phyloP scores from a whole-genome alignment of 2,797 vertebrate genomes.

The Mareca penelope region DNA sequence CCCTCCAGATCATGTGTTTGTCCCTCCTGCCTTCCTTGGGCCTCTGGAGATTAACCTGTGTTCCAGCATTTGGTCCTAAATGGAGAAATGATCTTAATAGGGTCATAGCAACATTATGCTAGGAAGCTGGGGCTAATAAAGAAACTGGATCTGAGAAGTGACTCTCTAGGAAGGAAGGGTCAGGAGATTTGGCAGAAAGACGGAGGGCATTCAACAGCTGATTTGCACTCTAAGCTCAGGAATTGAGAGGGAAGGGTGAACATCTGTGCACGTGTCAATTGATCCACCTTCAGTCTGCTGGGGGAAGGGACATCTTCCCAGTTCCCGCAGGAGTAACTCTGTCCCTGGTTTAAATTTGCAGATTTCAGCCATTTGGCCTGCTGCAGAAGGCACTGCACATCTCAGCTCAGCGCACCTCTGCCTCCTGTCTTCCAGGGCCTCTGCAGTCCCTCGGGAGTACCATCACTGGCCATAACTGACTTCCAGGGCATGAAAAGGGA shows the following conservation, averaged over 20 bases:
- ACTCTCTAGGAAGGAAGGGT: not conserved
- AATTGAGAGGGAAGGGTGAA: not conserved
- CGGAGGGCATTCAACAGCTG: not conserved
- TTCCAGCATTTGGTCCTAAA: not conserved
- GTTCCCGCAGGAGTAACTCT: not conserved
- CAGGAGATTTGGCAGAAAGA: not conserved
- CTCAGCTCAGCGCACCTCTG: not conserved
- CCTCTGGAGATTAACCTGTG: not conserved
- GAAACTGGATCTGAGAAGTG: not conserved
- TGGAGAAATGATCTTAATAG: not conserved
- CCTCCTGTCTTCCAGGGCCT: not conserved
- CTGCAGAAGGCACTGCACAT: not conserved
- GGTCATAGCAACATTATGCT: not conserved
- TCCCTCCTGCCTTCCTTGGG: not conserved
- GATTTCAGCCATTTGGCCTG: not conserved
- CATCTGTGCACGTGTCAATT: not conserved
- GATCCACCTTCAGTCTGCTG: not conserved
- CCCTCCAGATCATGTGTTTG: not conserved
- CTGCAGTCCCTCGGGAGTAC: accelerated
- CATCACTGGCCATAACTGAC: not conserved
- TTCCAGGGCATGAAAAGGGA: not conserved
- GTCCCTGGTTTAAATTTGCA: not conserved
- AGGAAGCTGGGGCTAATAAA: not conserved
- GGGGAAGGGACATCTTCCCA: not conserved
- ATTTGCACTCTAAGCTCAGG: not conserved